These are phyloP conservation scores for Myxocyprinus asiaticus DNA, from an alignment of 2,113 vertebrate genomes.

Conservation along the genomic window DNA sequence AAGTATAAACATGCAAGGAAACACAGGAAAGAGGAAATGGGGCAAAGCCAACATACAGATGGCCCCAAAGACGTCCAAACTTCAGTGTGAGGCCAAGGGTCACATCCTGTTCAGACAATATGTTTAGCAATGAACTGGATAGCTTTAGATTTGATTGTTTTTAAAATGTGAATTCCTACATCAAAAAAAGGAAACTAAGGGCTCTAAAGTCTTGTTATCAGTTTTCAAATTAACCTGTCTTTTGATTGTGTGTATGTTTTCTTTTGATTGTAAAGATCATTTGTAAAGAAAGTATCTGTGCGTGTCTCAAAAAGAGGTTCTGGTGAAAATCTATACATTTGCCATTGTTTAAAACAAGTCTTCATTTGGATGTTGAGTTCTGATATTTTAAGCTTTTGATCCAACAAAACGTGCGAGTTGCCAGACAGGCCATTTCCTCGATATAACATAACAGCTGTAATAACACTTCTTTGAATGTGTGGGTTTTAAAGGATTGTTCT, in stretches of 20 bases:
- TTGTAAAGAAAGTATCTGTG: not conserved
- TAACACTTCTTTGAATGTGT: too few species aligned
- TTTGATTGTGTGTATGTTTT: conserved; percentile 8
- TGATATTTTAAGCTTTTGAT: too few species aligned
- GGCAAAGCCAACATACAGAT: conserved; percentile 43
- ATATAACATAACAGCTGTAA: too few species aligned
- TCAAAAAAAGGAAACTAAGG: conserved; percentile 23
- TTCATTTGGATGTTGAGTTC: too few species aligned
- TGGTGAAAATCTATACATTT: not conserved
- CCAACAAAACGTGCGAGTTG: too few species aligned
- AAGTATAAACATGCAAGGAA: conserved; percentile 92
- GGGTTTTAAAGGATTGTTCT: too few species aligned
- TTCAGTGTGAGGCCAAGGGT: too few species aligned
- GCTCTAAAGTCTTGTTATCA: conserved; percentile 4
- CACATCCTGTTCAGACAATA: too few species aligned
- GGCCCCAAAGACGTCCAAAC: conserved; percentile 28
- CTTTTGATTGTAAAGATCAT: not conserved
- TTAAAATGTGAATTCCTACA: not conserved
- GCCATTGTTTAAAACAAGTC: not conserved
- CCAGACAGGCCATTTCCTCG: too few species aligned
- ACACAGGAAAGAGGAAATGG: conserved; percentile 73
- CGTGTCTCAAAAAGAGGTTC: too few species aligned
- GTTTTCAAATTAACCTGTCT: not conserved
- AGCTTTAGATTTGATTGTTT: not conserved
- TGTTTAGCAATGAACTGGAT: too few species aligned